Percentiles rank a stretch among this genome's conserved stretches.
Evolutionary conservation across 2,797 vertebrate species (phyloP).

Genomic region (Muscicapa striata): DNA sequence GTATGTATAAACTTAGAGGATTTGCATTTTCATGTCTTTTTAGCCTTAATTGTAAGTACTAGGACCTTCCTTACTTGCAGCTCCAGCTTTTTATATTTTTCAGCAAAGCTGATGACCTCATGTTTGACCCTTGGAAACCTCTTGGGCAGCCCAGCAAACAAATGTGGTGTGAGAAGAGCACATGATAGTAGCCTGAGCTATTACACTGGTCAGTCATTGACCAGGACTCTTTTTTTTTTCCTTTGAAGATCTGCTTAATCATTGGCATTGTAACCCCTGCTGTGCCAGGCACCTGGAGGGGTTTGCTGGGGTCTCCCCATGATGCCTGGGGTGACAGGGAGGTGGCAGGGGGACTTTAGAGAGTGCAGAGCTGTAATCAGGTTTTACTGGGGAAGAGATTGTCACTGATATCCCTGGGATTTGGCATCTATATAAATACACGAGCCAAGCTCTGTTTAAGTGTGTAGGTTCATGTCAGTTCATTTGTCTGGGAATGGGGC

Average conservation of each 20-base stretch:
- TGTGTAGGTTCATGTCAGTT: slow-evolving; percentile 25
- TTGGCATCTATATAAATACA: slow-evolving; percentile 60
- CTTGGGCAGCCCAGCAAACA: slow-evolving; percentile 52
- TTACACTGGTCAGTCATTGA: slow-evolving; percentile 59
- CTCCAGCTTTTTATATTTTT: background rate
- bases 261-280: background rate
- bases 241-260: slow-evolving; percentile 51
- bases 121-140: slow-evolving; percentile 38
- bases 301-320: background rate
- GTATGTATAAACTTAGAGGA: background rate
- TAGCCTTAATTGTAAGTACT: background rate
- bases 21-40: background rate
- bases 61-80: background rate
- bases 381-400: slow-evolving; percentile 60
- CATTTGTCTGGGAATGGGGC: slow-evolving; percentile 15
- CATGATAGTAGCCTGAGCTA: slow-evolving; percentile 30
- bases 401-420: slow-evolving; percentile 66
- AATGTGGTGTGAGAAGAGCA: slow-evolving; percentile 48
- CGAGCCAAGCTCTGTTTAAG: slow-evolving; percentile 27
- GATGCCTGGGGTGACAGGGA: rapidly evolving
- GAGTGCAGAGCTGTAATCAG: slow-evolving; percentile 24
- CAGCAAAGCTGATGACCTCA: slow-evolving; percentile 23
- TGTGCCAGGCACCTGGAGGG: background rate
- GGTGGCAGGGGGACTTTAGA: background rate
- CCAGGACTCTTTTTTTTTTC: slow-evolving; percentile 33